Base-by-base conservation (phyloP, 53 echinoderm and acorn worm genomes). In the Apostichopus leukothele region DNA sequence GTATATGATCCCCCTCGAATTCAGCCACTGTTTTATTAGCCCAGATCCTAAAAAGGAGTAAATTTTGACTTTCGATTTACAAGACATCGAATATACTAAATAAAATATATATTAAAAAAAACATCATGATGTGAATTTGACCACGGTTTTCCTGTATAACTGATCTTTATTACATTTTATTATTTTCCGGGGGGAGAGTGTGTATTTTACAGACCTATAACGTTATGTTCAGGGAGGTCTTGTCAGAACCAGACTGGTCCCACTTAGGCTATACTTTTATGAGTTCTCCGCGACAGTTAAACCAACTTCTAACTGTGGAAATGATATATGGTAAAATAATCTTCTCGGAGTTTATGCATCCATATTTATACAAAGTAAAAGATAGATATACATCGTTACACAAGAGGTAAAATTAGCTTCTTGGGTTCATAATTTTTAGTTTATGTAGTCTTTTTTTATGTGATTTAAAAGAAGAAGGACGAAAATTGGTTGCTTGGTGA, bases 301-400 rank as follows among this genome's bases (percentile, higher is more conserved):
- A 55, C 6, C 55, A 81, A 81, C 57, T 81, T 81, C 55, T 20
- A 52, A 52, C 59, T 81, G 81, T 54, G 52, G 20, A 22, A 81
- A 81, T 81, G 81, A 81, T 81, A 81, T 81, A 81, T 81, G 81
- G 81, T 81, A 59, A 81, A 81, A 81, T 81, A 81, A 81, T 81
- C 81, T 54, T 55, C 55, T 81, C 59, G 6, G 55, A 10, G 54
- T 53, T 81, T 81, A 81, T 81, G 81, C n/a, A 55, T 55, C 81
- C 55, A 81, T 81, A 81, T 81, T 81, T 81, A 81, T 81, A 81
- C 55, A 54, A 22, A 22, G 81, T 54, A 59, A 54, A 54, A 21
- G 71, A 71, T 59, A 81, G 39, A 53, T 8, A 18, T 14, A 55
- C 59, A 9, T 27, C 9, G 52, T 54, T 55, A 7, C n/a, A 81